Base-by-base conservation (phyloP, 2,797 vertebrate genomes). In the Eutrigla gurnardus region DNA sequence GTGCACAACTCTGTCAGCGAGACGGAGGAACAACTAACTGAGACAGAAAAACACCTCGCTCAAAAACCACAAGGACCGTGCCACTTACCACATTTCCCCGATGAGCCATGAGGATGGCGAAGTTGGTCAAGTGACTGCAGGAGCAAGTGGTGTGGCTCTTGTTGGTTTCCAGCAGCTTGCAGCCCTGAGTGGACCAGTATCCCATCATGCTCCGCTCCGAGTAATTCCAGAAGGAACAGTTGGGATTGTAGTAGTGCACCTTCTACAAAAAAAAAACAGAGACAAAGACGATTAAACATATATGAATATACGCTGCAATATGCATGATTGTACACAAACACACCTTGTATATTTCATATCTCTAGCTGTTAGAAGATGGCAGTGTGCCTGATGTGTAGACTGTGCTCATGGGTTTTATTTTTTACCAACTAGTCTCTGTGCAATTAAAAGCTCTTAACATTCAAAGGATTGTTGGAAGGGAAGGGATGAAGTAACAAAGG, bases 201-300 rank as follows among this genome's bases (percentile, higher is more conserved):
- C 98, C 98, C 96, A 97, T 97, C 98, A 99, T 99, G 83, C 97
- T 99, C 70, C 97, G 95, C 92, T 99, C 98, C 0, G 98, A 99
- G 92, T 99, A 99, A 92, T 99, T 99, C 98, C 98, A 99, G 94
- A 99, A 99, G 54, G 98, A 99, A 82, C 98, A 99, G 94, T 99
- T 99, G 90, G 98, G 97, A 91, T 99, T 99, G 94, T 98, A 97
- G 92, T 98, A 99, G 94, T 98, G 96, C 86, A 97, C 96, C 83
- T 97, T 96, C 98, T 99, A 80, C 85, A 90, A 85, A 86, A 52
- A 14, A 76, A 62, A 81, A 65, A 84, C 50, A 87, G 47, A 40
- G 5, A 6, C 12, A 32, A 61, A 67, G 66, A 58, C 2, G 5
- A 81, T 80, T 15, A 79, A 80, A 78, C 54, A 86, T 78, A 70